phyloP scores from a whole-genome alignment of 2,797 vertebrate genomes.

The Pelobates cultripes region DNA sequence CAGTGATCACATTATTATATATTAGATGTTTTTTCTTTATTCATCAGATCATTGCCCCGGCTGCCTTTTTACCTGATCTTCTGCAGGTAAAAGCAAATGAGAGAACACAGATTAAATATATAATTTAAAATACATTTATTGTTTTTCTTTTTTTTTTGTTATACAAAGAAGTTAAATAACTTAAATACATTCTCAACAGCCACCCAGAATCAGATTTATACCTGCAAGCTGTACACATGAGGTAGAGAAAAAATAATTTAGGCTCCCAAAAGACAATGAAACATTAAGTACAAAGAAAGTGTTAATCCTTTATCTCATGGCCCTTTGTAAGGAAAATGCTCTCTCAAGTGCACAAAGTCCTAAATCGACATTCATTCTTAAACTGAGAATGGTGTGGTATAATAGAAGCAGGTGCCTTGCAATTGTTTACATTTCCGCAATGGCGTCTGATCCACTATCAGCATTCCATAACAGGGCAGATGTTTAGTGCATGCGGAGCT shows the following conservation, averaged over 20 bases:
- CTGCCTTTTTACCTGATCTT: not conserved
- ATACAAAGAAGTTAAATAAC: constrained; percentile 99
- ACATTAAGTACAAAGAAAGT: constrained; percentile 71
- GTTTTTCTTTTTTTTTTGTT: constrained; percentile 96
- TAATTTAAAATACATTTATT: constrained; percentile 99
- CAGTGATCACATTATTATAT: no score
- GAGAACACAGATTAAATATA: constrained; percentile 50
- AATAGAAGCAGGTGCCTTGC: not conserved
- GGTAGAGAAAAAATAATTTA: constrained; percentile 98
- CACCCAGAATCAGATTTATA: constrained; percentile 96
- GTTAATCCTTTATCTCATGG: constrained; percentile 67
- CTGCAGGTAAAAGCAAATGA: constrained; percentile 33
- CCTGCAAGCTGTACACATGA: constrained; percentile 99
- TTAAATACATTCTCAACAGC: constrained; percentile 99
- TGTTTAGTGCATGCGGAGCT: no score
- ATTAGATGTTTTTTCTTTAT: no score
- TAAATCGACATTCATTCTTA: constrained; percentile 64
- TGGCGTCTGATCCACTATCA: no score
- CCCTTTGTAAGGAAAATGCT: constrained; percentile 70
- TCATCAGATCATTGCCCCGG: no score
- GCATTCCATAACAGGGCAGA: no score
- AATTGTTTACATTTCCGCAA: not conserved
- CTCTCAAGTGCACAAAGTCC: constrained; percentile 75
- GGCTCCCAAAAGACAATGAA: constrained; percentile 89
- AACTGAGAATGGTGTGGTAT: constrained; percentile 41